phyloP scores from a whole-genome alignment of 2,888 invertebrate species.

The Rotaria magnacalcarata region DNA sequence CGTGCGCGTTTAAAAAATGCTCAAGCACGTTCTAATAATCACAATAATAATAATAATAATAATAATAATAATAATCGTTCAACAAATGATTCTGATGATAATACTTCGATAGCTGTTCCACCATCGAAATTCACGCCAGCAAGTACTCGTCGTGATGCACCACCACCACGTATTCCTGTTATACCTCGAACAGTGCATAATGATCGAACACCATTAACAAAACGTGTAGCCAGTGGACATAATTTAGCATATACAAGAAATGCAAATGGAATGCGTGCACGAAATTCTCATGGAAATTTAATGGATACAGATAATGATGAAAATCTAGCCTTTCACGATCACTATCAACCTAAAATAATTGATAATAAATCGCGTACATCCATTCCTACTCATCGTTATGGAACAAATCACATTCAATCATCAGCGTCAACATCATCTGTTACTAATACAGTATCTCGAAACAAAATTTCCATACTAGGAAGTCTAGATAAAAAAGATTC shows the following conservation, averaged over 20 bases:
- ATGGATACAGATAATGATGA: constrained; percentile 28
- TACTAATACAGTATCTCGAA: neutral
- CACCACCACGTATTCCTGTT: neutral
- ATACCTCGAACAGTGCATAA: neutral
- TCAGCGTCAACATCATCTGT: constrained; percentile 26
- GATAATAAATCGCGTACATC: neutral
- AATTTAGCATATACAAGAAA: neutral
- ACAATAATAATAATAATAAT: too few species aligned
- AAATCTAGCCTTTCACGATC: neutral
- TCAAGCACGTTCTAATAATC: neutral
- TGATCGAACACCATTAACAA: neutral
- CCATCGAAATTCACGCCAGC: neutral
- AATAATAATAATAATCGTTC: neutral
- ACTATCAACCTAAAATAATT: constrained; percentile 30
- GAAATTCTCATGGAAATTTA: neutral
- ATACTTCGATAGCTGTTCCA: neutral
- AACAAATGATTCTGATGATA: neutral
- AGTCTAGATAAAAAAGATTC: neutral
- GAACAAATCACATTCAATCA: neutral
- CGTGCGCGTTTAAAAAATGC: constrained; percentile 1
- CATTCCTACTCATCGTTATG: neutral
- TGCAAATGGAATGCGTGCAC: neutral
- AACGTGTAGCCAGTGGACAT: neutral
- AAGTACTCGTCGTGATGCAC: neutral
- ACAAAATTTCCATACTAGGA: neutral